phyloP scores from a whole-genome alignment of 2,888 invertebrate species.

The Mystacides longicornis region DNA sequence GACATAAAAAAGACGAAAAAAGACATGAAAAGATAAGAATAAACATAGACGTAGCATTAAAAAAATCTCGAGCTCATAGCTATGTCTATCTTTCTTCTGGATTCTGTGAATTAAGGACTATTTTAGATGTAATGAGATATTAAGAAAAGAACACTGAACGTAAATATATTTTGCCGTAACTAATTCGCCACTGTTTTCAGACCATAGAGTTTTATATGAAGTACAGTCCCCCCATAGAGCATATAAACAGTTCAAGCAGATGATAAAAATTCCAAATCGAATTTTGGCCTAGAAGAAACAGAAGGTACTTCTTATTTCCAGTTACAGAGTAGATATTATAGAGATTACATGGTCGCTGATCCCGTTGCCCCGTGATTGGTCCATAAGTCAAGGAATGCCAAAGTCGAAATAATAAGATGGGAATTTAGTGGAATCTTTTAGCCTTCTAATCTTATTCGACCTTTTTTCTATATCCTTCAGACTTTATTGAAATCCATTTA shows the following conservation, averaged over 20 bases:
- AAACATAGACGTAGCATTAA: too few relatives aligned
- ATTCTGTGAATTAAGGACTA: too few relatives aligned
- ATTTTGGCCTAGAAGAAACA: not conserved
- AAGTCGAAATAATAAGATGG: slow-evolving; percentile 8
- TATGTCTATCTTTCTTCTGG: too few relatives aligned
- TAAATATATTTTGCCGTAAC: too few relatives aligned
- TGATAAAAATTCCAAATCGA: slow-evolving; percentile 2
- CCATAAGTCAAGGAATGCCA: slow-evolving; percentile 15
- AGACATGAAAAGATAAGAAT: too few relatives aligned
- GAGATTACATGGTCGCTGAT: slow-evolving; percentile 11
- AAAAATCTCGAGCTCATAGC: too few relatives aligned
- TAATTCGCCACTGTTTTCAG: too few relatives aligned
- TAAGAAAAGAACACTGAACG: too few relatives aligned
- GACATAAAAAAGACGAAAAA: too few relatives aligned
- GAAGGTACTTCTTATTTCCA: not conserved
- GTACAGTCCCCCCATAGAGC: too few relatives aligned
- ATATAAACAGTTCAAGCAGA: slow-evolving; percentile 1
- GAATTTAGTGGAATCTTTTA: slow-evolving; percentile 13
- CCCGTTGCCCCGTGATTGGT: slow-evolving; percentile 9
- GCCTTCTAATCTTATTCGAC: slow-evolving; percentile 14
- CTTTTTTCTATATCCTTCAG: slow-evolving; percentile 13
- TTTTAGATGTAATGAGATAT: too few relatives aligned
- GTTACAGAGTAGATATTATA: slow-evolving; percentile 6
- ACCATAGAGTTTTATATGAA: too few relatives aligned
- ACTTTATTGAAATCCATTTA: slow-evolving; percentile 18